These are phyloP conservation scores for Portevinia maculata DNA, from an alignment of 2,888 invertebrate species.

Conservation along the genomic window DNA sequence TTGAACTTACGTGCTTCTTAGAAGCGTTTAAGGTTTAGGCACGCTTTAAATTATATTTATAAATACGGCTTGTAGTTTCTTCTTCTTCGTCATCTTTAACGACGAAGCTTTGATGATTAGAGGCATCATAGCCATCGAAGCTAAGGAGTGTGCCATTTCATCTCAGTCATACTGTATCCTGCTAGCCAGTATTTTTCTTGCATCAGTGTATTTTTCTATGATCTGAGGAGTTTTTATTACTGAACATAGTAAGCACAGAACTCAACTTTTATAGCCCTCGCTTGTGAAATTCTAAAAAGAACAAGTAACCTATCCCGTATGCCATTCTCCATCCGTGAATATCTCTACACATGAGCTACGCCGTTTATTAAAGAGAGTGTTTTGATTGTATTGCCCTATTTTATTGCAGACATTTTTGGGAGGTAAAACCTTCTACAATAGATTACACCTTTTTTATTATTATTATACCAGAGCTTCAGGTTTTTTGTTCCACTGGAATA, in stretches of 20 bases:
- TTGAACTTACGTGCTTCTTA: too few species aligned
- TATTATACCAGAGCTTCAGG: too few species aligned
- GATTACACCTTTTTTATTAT: background rate
- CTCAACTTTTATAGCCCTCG: conserved; percentile 30
- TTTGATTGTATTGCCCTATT: conserved; percentile 32
- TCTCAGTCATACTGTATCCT: conserved; percentile 1
- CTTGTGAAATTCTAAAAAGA: conserved; percentile 26
- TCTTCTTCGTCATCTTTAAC: too few species aligned
- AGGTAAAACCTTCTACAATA: background rate
- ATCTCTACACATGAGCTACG: background rate
- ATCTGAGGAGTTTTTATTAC: conserved; percentile 33
- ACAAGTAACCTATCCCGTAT: background rate
- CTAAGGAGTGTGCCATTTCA: too few species aligned
- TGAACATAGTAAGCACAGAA: conserved; percentile 15
- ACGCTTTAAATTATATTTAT: too few species aligned
- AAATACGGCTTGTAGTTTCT: too few species aligned
- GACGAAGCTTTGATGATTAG: too few species aligned
- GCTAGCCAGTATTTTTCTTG: background rate
- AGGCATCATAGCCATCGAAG: too few species aligned
- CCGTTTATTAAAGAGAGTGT: conserved; percentile 21
- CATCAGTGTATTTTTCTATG: background rate
- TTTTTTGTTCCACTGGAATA: background rate
- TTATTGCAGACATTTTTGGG: conserved; percentile 38
- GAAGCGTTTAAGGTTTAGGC: too few species aligned
- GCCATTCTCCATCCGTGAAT: background rate